Evolutionary conservation across 2,113 vertebrate species (phyloP).

Genomic region (Petromus typicus): DNA sequence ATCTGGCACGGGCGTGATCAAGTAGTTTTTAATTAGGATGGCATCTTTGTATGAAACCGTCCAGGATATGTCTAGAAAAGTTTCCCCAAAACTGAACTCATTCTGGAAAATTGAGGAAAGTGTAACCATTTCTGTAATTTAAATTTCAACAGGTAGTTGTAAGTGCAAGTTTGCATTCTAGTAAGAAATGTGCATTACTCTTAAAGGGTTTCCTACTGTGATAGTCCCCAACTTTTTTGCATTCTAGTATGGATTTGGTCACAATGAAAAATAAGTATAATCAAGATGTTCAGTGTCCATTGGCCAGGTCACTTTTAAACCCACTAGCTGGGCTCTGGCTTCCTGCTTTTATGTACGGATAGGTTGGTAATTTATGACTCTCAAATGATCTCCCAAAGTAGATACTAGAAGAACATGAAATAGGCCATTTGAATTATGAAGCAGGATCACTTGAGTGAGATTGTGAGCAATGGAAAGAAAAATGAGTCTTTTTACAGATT

Average conservation of each 20-base stretch:
- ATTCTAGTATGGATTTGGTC: not conserved
- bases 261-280: not conserved
- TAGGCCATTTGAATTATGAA: not conserved
- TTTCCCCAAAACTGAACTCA: not conserved
- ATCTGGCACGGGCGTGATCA: no score
- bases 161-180: not conserved
- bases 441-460: not conserved
- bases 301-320: not conserved
- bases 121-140: not conserved
- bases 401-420: not conserved
- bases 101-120: not conserved
- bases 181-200: not conserved
- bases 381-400: rapidly evolving
- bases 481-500: rapidly evolving
- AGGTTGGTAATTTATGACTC: not conserved
- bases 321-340: rapidly evolving
- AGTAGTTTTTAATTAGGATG: not conserved
- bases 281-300: not conserved
- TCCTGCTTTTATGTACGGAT: not conserved
- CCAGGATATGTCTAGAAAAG: not conserved
- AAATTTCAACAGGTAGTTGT: not conserved
- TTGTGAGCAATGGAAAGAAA: not conserved
- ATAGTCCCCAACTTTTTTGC: not conserved
- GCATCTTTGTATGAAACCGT: not conserved
- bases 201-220: not conserved